Evolutionary conservation across 2,888 invertebrate genomes (phyloP).

Genomic region (Carabus problematicus): DNA sequence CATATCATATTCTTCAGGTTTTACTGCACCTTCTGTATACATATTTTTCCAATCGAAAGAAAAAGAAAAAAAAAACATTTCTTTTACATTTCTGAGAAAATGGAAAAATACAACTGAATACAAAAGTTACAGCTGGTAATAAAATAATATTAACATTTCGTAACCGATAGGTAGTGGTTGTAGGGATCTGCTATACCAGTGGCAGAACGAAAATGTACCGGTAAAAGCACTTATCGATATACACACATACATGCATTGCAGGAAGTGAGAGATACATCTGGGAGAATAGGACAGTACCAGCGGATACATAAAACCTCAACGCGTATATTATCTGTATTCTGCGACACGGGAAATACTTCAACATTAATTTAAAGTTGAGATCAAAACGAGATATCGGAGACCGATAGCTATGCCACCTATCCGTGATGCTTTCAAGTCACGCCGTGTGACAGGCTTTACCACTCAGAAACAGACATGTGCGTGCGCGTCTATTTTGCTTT

Average conservation of each 20-base stretch:
- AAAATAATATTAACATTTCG: constrained; percentile 42
- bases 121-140: constrained; percentile 38
- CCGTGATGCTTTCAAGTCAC: neutral
- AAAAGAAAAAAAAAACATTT: constrained; percentile 17
- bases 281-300: neutral
- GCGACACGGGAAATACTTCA: constrained; percentile 35
- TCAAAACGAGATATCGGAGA: constrained; percentile 19
- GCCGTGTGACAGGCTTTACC: constrained; percentile 28
- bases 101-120: constrained; percentile 33
- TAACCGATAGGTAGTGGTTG: constrained; percentile 10
- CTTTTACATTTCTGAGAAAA: constrained; percentile 28
- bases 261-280: too few relatives aligned
- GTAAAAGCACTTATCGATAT: constrained; percentile 37
- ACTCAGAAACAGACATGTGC: neutral
- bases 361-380: constrained; percentile 19
- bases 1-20: too few relatives aligned
- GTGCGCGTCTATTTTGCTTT: neutral
- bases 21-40: too few relatives aligned
- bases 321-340: constrained; percentile 27
- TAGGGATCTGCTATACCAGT: constrained; percentile 25
- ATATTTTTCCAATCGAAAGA: too few relatives aligned
- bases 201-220: constrained; percentile 35
- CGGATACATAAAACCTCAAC: constrained; percentile 24
- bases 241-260: neutral
- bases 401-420: neutral